phyloP scores from a whole-genome alignment of 2,888 invertebrate genomes.

The Antheraea assamensis region DNA sequence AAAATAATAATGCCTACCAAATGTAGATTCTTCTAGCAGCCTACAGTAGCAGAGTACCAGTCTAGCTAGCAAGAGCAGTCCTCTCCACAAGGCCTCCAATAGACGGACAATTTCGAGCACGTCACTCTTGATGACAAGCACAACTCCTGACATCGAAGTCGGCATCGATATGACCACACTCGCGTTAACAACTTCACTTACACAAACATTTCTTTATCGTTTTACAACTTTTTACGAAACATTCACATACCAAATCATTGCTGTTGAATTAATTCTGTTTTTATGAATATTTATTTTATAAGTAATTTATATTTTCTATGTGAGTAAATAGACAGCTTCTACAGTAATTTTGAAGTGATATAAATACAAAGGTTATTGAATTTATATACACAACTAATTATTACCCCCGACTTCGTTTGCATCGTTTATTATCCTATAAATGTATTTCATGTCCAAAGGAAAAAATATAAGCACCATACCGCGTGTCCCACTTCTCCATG shows the following conservation, averaged over 20 bases:
- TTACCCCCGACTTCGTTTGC: too few relatives aligned
- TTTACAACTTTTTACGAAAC: neutral
- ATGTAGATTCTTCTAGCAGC: constrained; percentile 57
- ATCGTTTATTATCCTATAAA: too few relatives aligned
- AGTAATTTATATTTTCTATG: neutral
- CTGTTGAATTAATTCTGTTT: neutral
- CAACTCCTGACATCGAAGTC: constrained; percentile 55
- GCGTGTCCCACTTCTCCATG: too few relatives aligned
- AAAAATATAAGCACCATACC: too few relatives aligned
- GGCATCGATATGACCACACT: constrained; percentile 42
- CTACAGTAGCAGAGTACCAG: constrained; percentile 68
- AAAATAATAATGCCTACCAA: constrained; percentile 44
- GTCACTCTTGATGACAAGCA: constrained; percentile 65
- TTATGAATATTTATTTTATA: neutral
- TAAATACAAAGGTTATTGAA: too few relatives aligned
- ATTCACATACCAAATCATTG: neutral
- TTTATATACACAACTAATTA: too few relatives aligned
- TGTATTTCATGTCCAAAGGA: too few relatives aligned
- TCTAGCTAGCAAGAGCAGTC: constrained; percentile 72
- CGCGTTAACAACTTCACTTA: constrained; percentile 13
- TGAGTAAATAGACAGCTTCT: too few relatives aligned
- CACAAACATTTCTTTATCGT: neutral
- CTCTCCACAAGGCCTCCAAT: constrained; percentile 80
- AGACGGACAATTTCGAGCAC: constrained; percentile 69
- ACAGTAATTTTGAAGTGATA: too few relatives aligned